A percentile compares a stretch with the other conserved stretches of the same genome.
Evolutionary conservation across 1,140 invertebrate genomes (phyloP).

Genomic region (Epicauta chinensis): DNA sequence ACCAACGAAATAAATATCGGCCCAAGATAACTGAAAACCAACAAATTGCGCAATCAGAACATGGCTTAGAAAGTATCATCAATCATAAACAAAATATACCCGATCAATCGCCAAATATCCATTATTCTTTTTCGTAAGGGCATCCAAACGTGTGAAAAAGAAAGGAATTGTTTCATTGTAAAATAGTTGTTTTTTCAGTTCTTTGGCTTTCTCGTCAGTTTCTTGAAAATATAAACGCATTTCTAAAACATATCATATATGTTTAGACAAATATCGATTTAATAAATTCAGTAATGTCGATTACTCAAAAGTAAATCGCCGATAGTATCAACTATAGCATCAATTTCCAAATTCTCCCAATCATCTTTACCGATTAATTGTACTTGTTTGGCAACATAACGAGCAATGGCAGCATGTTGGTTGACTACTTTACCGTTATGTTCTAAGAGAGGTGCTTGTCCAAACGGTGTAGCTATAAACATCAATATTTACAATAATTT

Average conservation of each 20-base stretch:
- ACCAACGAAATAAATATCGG: slow-evolving; percentile 55
- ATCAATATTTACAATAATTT: background rate
- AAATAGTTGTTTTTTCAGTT: slow-evolving; percentile 41
- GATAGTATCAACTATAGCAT: slow-evolving; percentile 55
- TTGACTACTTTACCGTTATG: slow-evolving; percentile 58
- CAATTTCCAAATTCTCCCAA: slow-evolving; percentile 58
- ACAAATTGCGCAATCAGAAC: slow-evolving; percentile 12
- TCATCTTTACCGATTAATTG: slow-evolving; percentile 56
- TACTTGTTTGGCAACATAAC: slow-evolving; percentile 61
- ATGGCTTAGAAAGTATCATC: background rate
- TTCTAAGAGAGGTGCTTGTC: slow-evolving; percentile 65
- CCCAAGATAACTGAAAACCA: slow-evolving; percentile 54
- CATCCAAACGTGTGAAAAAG: slow-evolving; percentile 53
- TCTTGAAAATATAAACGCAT: slow-evolving; percentile 48
- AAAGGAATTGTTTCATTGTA: slow-evolving; percentile 50
- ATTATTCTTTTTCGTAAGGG: slow-evolving; percentile 48
- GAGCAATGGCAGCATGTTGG: slow-evolving; percentile 62
- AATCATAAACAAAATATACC: slow-evolving; percentile 19
- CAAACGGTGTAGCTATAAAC: slow-evolving; percentile 58
- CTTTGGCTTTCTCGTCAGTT: slow-evolving; percentile 45
- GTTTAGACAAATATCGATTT: background rate
- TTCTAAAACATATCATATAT: slow-evolving; percentile 37
- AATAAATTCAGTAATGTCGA: too few species aligned
- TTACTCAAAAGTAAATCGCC: slow-evolving; percentile 41
- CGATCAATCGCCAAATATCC: slow-evolving; percentile 40